Evolutionary conservation across 2,888 invertebrate species (phyloP).

Genomic region (Therioaphis trifolii): DNA sequence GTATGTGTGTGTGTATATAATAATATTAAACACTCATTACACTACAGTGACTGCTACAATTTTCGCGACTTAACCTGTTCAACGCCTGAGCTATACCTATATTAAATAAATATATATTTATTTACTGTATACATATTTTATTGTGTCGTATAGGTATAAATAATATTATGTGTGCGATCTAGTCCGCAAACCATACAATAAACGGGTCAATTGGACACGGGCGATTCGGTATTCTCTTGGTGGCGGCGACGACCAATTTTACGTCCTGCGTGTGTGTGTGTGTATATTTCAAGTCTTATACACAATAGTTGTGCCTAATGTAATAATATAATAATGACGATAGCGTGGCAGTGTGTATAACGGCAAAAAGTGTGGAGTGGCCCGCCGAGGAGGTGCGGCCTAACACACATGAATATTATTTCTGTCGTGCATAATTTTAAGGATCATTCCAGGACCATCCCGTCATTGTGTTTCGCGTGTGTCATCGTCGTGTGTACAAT

Average conservation of each 20-base stretch:
- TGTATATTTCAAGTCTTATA: neutral
- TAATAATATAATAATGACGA: neutral
- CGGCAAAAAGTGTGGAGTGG: constrained; percentile 49
- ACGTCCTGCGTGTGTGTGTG: neutral
- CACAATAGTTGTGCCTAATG: neutral
- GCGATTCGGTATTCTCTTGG: neutral
- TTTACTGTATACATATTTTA: no score
- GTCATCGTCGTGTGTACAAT: constrained; percentile 20
- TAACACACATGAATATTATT: constrained; percentile 1
- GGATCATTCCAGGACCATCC: constrained; percentile 30
- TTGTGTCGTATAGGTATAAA: no score
- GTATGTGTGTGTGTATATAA: no score
- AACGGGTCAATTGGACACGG: constrained; percentile 35
- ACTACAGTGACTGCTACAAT: neutral
- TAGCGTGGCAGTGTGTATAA: neutral
- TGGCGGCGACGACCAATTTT: neutral
- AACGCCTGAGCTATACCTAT: constrained; percentile 3
- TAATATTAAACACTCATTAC: neutral
- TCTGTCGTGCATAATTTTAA: constrained; percentile 32
- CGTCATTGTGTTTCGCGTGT: constrained; percentile 38
- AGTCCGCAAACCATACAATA: neutral
- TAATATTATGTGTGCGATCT: neutral
- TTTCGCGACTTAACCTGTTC: constrained; percentile 16
- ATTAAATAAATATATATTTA: no score
- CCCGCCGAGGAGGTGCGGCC: constrained; percentile 15